Percentiles rank a stretch among this genome's conserved stretches.
Conservation (phyloP, 2,888 invertebrate genomes). For the Eudemis profundana region DNA sequence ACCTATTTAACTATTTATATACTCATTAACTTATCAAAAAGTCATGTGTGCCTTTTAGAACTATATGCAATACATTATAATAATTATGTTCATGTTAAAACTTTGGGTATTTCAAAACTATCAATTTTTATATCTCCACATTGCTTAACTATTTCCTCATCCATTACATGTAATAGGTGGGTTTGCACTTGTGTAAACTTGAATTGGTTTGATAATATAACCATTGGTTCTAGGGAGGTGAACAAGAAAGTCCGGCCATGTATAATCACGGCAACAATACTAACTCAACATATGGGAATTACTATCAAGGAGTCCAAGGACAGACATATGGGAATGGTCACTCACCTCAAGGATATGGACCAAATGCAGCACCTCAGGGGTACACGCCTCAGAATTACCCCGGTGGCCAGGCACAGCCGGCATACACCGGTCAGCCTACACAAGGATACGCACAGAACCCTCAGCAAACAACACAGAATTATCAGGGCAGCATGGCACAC, state of each 20-base stretch:
- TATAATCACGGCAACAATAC: constrained; percentile 77
- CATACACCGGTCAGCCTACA: constrained; percentile 69
- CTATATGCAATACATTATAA: neutral
- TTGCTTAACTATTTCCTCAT: neutral
- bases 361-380: constrained; percentile 72
- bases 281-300: constrained; percentile 76
- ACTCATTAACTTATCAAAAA: too few species aligned
- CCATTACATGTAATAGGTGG: neutral
- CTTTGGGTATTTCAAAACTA: neutral
- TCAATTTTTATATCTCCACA: neutral
- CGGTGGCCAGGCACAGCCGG: constrained; percentile 65
- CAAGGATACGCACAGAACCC: constrained; percentile 76
- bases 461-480: constrained; percentile 75
- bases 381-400: constrained; percentile 75
- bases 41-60: too few species aligned
- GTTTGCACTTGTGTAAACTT: too few species aligned
- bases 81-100: neutral
- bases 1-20: too few species aligned
- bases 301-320: constrained; percentile 68
- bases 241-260: constrained; percentile 78
- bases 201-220: neutral
- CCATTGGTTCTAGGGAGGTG: constrained; percentile 70
- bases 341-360: constrained; percentile 76
- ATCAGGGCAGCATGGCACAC: constrained; percentile 76
- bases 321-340: constrained; percentile 80